Percentiles rank a stretch among this genome's conserved stretches.
Evolutionary conservation across 2,797 vertebrate species (phyloP).

Genomic region (Oophaga sylvatica): DNA sequence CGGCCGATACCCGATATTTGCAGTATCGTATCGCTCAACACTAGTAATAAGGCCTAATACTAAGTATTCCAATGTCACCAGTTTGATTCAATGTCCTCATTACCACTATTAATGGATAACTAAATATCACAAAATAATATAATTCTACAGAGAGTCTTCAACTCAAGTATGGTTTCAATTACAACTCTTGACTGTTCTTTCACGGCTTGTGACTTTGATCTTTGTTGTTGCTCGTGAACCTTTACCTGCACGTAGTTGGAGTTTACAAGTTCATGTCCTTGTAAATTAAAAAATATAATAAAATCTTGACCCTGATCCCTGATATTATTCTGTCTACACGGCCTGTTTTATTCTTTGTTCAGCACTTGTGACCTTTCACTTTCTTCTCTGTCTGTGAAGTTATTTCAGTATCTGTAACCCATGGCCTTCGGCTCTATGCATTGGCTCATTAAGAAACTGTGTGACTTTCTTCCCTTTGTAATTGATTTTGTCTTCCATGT

Average conservation of each 20-base stretch:
- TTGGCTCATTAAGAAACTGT: constrained; percentile 24
- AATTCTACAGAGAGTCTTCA: background rate
- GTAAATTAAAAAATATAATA: constrained; percentile 20
- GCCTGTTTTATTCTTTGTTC: constrained; percentile 6
- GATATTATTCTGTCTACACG: constrained; percentile 13
- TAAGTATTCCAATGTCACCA: background rate
- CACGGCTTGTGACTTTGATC: background rate
- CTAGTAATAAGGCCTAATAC: background rate
- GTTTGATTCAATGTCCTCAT: background rate
- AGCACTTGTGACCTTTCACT: constrained; percentile 10
- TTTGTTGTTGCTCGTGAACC: constrained; percentile 11
- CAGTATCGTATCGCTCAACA: too few species aligned
- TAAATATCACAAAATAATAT: background rate
- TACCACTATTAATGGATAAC: too few species aligned
- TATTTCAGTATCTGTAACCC: constrained; percentile 32
- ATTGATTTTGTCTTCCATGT: constrained; percentile 20
- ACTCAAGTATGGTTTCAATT: background rate
- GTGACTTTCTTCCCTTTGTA: constrained; percentile 29
- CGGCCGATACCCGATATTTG: too few species aligned
- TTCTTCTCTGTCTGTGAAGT: constrained; percentile 16
- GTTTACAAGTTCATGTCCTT: constrained; percentile 6
- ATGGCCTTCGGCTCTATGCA: background rate
- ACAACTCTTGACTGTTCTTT: background rate
- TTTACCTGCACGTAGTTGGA: background rate
- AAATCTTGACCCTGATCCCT: background rate